These are phyloP conservation scores for Lepidotrigona ventralis DNA, from an alignment of 1,140 invertebrate genomes.

Conservation along the genomic window DNA sequence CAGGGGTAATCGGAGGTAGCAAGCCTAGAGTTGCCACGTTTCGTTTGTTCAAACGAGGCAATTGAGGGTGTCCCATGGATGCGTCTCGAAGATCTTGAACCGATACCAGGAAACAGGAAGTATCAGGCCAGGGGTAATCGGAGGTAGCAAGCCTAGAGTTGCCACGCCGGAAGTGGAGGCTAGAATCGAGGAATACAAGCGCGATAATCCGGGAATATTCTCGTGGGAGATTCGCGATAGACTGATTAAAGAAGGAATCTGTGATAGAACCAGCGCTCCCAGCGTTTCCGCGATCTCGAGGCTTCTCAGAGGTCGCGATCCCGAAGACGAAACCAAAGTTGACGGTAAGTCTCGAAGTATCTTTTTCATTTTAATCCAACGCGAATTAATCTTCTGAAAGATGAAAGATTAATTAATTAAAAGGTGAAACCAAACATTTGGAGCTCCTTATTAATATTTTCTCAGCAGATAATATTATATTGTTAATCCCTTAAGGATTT, in stretches of 20 bases:
- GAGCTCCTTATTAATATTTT: no score
- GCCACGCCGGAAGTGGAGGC: slow-evolving; percentile 90
- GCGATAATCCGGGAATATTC: slow-evolving; percentile 93
- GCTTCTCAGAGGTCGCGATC: slow-evolving; percentile 87
- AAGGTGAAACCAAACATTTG: no score
- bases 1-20: slow-evolving; percentile 90
- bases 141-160: slow-evolving; percentile 88
- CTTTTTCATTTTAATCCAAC: not conserved
- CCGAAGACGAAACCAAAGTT: slow-evolving; percentile 82
- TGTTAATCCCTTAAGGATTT: no score
- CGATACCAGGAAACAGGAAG: slow-evolving; percentile 91
- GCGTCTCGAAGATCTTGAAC: slow-evolving; percentile 91
- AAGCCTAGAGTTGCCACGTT: slow-evolving; percentile 88
- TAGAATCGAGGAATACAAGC: slow-evolving; percentile 92
- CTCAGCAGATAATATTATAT: no score
- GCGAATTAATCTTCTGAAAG: not conserved
- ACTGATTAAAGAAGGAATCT: slow-evolving; percentile 90
- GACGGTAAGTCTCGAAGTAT: slow-evolving; percentile 69
- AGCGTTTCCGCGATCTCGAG: slow-evolving; percentile 92
- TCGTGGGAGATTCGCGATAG: slow-evolving; percentile 95
- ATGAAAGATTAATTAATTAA: no score
- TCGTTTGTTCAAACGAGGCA: slow-evolving; percentile 80
- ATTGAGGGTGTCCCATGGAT: slow-evolving; percentile 90
- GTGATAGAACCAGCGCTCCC: slow-evolving; percentile 89
- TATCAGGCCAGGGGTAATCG: slow-evolving; percentile 90